Evolutionary conservation across 2,797 vertebrate species (phyloP).

Genomic region (Erpetoichthys calabaricus): DNA sequence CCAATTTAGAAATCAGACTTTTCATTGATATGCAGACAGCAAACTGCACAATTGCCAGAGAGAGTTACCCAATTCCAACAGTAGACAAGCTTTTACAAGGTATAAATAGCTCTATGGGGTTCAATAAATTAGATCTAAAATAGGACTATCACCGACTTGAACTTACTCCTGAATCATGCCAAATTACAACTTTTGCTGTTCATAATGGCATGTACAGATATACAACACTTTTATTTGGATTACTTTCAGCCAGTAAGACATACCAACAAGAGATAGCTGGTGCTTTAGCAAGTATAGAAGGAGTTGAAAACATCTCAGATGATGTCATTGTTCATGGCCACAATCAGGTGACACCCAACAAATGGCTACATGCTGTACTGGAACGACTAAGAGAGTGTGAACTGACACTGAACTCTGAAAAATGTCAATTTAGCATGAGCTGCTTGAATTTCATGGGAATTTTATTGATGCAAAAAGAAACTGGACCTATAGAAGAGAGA

Average conservation of each 20-base stretch:
- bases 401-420: conserved; percentile 4
- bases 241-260: conserved; percentile 13
- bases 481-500: conserved; percentile 4
- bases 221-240: conserved; percentile 16
- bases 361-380: conserved; percentile 1
- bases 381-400: conserved; percentile 1
- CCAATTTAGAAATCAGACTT: too few relatives aligned
- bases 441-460: conserved; percentile 8
- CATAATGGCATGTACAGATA: conserved; percentile 13
- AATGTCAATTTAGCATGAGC: conserved; percentile 8
- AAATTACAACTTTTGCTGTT: conserved; percentile 19
- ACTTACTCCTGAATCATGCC: conserved; percentile 17
- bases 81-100: too few relatives aligned
- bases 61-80: too few relatives aligned
- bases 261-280: conserved; percentile 16
- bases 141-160: conserved; percentile 19
- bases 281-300: background rate
- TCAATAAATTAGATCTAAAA: conserved; percentile 18
- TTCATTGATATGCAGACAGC: too few relatives aligned
- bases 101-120: conserved; percentile 11
- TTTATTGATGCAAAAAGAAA: conserved; percentile 8
- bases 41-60: too few relatives aligned
- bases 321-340: conserved; percentile 5
- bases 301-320: conserved; percentile 11
- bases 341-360: background rate